phyloP scores from a whole-genome alignment of 2,888 invertebrate species.

The Philonicus albiceps region DNA sequence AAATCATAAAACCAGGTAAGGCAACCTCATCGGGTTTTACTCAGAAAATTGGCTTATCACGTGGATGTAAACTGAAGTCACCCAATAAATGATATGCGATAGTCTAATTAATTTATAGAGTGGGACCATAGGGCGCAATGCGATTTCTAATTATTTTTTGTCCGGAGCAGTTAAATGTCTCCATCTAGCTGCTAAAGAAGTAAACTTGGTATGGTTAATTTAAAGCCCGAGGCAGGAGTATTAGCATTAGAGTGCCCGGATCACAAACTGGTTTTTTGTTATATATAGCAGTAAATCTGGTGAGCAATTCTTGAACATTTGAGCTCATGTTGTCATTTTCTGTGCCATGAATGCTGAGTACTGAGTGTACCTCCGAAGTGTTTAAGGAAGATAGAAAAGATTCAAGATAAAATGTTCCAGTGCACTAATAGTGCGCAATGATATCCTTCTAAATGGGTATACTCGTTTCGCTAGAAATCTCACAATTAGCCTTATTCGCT shows the following conservation, averaged over 20 bases:
- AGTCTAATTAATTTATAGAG: not conserved
- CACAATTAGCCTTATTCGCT: not conserved
- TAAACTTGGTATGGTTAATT: not conserved
- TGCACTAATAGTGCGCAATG: not conserved
- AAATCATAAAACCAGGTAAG: not conserved
- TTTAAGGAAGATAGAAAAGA: not conserved
- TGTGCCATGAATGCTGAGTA: not conserved
- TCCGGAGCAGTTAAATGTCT: not conserved
- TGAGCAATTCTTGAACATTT: not conserved
- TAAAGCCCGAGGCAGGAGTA: not conserved
- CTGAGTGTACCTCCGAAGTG: not conserved
- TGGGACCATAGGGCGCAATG: not conserved
- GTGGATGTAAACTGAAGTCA: not conserved
- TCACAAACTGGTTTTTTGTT: not conserved
- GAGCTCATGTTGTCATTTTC: not conserved
- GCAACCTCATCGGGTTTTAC: not conserved
- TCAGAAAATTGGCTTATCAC: not conserved
- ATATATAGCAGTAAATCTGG: not conserved
- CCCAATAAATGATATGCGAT: not conserved
- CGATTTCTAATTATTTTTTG: not conserved
- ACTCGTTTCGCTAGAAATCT: not conserved
- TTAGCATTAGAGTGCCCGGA: not conserved
- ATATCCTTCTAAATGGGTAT: not conserved
- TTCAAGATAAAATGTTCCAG: not conserved
- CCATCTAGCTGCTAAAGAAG: not conserved